A percentile compares a stretch with the other conserved stretches of the same genome.
Conservation (phyloP, 2,113 vertebrate genomes). For the Toxostoma redivivum region DNA sequence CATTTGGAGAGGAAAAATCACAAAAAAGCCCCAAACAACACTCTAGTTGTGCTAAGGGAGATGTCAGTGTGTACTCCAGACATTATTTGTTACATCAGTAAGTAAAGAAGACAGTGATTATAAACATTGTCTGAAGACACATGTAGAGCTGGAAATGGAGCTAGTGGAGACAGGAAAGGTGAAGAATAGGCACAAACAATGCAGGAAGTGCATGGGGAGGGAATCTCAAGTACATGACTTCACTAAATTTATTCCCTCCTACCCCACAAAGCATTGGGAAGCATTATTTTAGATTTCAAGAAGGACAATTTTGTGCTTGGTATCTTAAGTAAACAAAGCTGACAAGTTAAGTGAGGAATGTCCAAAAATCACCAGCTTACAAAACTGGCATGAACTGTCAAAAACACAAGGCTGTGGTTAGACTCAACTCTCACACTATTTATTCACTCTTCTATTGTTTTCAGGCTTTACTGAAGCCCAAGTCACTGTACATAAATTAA, state of each 20-base stretch:
- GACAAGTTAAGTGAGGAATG: background rate
- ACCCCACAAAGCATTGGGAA: background rate
- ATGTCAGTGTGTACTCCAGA: background rate
- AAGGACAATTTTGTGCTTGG: background rate
- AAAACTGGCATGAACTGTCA: background rate
- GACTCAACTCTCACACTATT: background rate
- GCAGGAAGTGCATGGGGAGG: background rate
- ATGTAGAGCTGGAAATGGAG: background rate
- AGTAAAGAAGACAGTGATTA: background rate
- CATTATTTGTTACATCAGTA: background rate
- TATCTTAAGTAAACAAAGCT: background rate
- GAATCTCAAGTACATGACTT: background rate
- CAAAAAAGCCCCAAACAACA: background rate
- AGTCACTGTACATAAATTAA: background rate
- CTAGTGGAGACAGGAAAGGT: background rate
- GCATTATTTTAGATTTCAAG: background rate
- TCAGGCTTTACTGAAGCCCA: background rate
- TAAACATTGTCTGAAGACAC: background rate
- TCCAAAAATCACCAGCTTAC: background rate
- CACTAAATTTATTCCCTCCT: background rate
- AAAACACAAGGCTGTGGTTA: background rate
- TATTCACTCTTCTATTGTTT: background rate
- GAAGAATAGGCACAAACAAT: background rate
- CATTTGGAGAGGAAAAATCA: background rate
- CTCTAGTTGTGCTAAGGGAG: rapidly evolving